These are phyloP conservation scores for Carduelis carduelis DNA, from an alignment of 2,797 vertebrate genomes.

Conservation along the genomic window DNA sequence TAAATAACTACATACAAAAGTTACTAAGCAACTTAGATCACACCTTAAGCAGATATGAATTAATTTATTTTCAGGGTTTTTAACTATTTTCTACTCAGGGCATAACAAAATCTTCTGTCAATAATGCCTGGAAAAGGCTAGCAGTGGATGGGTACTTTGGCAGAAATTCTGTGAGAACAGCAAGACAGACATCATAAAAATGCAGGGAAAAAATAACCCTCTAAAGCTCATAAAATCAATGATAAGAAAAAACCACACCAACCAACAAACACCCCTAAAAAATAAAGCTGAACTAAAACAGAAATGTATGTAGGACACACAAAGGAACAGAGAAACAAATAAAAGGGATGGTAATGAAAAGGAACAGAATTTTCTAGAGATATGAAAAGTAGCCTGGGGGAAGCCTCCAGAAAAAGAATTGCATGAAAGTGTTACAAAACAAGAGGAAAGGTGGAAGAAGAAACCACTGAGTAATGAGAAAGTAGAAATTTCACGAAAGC, in stretches of 20 bases:
- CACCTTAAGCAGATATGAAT: background rate
- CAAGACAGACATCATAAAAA: background rate
- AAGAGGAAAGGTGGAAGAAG: background rate
- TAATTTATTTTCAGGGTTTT: background rate
- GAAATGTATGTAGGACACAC: background rate
- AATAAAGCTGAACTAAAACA: background rate
- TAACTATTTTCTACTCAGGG: background rate
- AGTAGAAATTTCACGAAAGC: background rate
- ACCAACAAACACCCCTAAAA: accelerated
- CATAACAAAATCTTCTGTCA: background rate
- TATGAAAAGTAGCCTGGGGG: background rate
- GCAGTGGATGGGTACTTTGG: background rate
- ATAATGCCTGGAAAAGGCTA: background rate
- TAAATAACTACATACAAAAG: background rate
- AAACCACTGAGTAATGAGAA: background rate
- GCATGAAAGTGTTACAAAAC: background rate
- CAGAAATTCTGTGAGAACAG: background rate
- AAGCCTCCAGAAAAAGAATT: background rate
- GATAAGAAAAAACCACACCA: background rate
- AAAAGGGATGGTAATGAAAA: background rate
- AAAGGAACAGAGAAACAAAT: background rate
- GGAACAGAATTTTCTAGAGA: constrained; percentile 11
- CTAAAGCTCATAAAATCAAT: background rate
- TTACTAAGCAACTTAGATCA: background rate
- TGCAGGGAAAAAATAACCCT: background rate